phyloP scores from a whole-genome alignment of 2,797 vertebrate genomes.

The Enteromius paludinosus region DNA sequence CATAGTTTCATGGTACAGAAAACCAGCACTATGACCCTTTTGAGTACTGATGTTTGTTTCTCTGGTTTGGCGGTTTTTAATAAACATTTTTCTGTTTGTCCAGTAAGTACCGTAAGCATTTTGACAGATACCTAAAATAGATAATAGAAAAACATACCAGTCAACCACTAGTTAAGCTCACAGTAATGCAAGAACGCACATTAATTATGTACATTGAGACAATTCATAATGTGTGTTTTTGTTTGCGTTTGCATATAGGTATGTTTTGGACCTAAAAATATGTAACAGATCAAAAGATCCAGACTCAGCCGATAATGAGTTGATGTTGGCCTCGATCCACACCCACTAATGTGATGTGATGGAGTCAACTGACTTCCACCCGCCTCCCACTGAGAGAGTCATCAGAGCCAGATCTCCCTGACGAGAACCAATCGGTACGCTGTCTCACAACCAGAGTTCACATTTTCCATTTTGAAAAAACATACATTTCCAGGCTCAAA shows the following conservation, averaged over 20 bases:
- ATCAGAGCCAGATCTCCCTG: not conserved
- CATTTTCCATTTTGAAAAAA: too few relatives aligned
- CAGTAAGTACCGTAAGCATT: too few relatives aligned
- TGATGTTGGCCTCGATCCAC: constrained; percentile 42
- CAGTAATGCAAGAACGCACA: not conserved
- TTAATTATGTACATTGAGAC: not conserved
- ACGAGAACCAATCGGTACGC: not conserved
- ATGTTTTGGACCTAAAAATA: not conserved
- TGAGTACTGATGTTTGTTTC: not conserved
- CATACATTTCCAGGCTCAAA: too few relatives aligned
- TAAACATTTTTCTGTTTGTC: not conserved
- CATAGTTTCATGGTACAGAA: not conserved
- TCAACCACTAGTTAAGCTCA: not conserved
- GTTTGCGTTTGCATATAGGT: not conserved
- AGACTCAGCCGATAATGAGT: constrained; percentile 22
- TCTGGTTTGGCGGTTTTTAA: too few relatives aligned
- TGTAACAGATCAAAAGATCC: not conserved
- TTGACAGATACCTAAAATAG: too few relatives aligned
- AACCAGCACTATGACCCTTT: not conserved
- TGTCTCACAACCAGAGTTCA: not conserved
- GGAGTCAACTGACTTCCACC: constrained; percentile 1
- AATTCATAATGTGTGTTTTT: not conserved
- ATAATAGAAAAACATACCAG: not conserved
- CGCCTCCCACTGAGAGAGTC: constrained; percentile 24
- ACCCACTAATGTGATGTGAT: constrained; percentile 13